Evolutionary conservation across 1,140 invertebrate species (phyloP).

Genomic region (Drosophila varians): DNA sequence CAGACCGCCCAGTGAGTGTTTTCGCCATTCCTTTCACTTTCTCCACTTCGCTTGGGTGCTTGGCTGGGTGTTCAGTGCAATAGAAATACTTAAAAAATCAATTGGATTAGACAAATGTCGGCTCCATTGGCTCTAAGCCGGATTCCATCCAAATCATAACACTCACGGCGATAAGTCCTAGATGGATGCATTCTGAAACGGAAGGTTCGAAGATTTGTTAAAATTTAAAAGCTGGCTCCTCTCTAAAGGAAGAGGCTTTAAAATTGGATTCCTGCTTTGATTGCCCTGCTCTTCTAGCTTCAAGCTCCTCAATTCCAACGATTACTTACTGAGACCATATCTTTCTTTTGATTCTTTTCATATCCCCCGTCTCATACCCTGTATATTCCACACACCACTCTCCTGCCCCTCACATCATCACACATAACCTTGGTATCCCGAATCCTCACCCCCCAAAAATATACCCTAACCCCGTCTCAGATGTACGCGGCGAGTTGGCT

Average conservation of each 20-base stretch:
- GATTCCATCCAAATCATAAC: background rate
- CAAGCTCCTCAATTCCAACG: slow-evolving; percentile 12
- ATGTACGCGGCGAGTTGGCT: slow-evolving; percentile 66
- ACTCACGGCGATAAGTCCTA: background rate
- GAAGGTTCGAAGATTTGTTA: slow-evolving; percentile 9
- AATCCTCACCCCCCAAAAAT: background rate
- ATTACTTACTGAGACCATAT: slow-evolving; percentile 48
- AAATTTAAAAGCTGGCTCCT: background rate
- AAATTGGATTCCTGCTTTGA: slow-evolving; percentile 5
- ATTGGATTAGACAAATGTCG: background rate
- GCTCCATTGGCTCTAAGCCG: background rate
- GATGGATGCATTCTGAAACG: slow-evolving; percentile 10
- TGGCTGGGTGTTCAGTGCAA: slow-evolving; percentile 6
- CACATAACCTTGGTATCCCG: slow-evolving; percentile 5
- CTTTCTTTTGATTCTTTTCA: slow-evolving; percentile 62
- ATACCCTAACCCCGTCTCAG: slow-evolving; percentile 38
- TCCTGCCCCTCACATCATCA: slow-evolving; percentile 28
- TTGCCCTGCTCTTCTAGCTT: slow-evolving; percentile 22
- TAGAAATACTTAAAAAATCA: background rate
- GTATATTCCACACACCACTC: slow-evolving; percentile 18
- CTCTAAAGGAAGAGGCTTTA: background rate
- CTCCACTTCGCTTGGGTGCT: slow-evolving; percentile 36
- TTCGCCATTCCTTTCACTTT: background rate
- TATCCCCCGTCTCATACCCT: slow-evolving; percentile 41
- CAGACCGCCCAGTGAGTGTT: slow-evolving; percentile 90